Percentiles rank a stretch among this genome's conserved stretches.
phyloP scores from a whole-genome alignment of 2,797 vertebrate genomes.

The Ptychobarbus kaznakovi region DNA sequence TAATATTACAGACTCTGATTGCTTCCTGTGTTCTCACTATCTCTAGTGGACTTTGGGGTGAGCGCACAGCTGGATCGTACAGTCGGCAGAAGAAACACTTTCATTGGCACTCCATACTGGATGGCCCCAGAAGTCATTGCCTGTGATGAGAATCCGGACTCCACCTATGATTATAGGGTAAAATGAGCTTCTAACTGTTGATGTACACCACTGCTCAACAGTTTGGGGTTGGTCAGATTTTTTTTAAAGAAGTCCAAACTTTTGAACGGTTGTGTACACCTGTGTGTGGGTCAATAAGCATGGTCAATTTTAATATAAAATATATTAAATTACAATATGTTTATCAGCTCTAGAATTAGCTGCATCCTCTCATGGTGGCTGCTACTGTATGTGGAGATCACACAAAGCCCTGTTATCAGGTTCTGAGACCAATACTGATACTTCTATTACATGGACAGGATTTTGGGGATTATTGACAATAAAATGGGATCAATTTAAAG shows the following conservation, averaged over 20 bases:
- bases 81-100: conserved; percentile 92
- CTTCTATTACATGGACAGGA: background rate
- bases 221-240: background rate
- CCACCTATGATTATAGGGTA: conserved; percentile 95
- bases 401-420: background rate
- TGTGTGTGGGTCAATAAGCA: background rate
- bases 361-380: background rate
- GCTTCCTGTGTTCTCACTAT: conserved; percentile 17
- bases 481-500: background rate
- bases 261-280: background rate
- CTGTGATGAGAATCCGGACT: conserved; percentile 94
- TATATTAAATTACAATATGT: background rate
- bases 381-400: background rate
- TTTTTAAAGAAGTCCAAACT: background rate
- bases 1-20: conserved; percentile 1
- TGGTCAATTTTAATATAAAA: background rate
- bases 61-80: conserved; percentile 94
- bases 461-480: background rate
- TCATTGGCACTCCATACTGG: conserved; percentile 95
- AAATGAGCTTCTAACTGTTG: conserved; percentile 4
- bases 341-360: background rate
- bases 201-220: conserved; percentile 18
- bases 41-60: conserved; percentile 91
- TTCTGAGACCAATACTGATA: background rate
- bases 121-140: conserved; percentile 96